Base-by-base conservation (phyloP, 2,888 invertebrate genomes). In the Tortricodes alternella region DNA sequence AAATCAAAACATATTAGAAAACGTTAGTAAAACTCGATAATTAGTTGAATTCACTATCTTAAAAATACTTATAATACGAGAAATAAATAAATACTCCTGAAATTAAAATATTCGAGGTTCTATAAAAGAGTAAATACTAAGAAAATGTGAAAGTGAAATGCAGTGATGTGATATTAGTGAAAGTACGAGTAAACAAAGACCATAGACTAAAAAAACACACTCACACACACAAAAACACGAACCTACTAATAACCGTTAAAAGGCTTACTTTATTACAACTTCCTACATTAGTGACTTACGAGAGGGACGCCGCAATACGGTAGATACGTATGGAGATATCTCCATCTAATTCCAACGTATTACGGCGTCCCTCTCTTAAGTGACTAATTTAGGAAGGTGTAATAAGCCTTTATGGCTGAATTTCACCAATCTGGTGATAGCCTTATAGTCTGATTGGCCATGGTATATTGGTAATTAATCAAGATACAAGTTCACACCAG, bases 1-100 rank as follows among this genome's bases (percentile, higher is more conserved):
- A 9, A 39, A 24, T 24, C 35, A 53, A 11, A 60, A 38, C 35
- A 62, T 16, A 58, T 59, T 62, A 63, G 62, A 63, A 58, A 35
- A 46, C 29, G 24, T 38, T 38, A 46, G 16, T 39, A 7, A 34
- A 37, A 35, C 8, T 46, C 9, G 5, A 27, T 15, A 18, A 38
- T 46, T 32, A 48, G 55, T 49, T 55, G 48, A 49, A 55, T 55
- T 55, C 34, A 55, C 43, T 11, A 21, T 4, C 53, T 53, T 53
- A 55, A 41, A 41, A 35, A 55, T 55, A 55, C 34, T 48, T 35
- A 49, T 29, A 49, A 55, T 55, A 55, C 43, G 41, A 49, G 39
- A 43, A 48, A 55, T 43, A 55, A 49, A 55, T 51, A 58, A 48
- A 49, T n/a, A 55, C 15, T 8, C 24, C 43, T 39, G 27, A 27